Percentiles rank a stretch among this genome's conserved stretches.
These are phyloP conservation scores for Lateolabrax maculatus DNA, from an alignment of 2,797 vertebrate species.

Conservation along the genomic window DNA sequence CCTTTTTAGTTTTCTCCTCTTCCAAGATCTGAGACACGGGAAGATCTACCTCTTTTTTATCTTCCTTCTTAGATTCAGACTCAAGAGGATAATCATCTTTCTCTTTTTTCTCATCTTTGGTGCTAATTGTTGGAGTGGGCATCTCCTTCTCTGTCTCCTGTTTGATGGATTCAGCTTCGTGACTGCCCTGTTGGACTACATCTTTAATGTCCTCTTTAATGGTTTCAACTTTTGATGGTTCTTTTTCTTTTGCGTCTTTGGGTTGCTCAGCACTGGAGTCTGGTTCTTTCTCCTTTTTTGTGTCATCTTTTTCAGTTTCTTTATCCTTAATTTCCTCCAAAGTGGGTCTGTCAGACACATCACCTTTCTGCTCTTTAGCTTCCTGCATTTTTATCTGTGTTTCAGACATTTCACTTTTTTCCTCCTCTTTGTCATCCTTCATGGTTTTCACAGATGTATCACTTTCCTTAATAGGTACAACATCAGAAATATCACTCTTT, in stretches of 20 bases:
- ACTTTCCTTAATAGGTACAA: conserved; percentile 25
- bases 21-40: conserved; percentile 15
- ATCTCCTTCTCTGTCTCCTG: conserved; percentile 32
- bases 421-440: conserved; percentile 40
- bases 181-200: background rate
- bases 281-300: conserved; percentile 51
- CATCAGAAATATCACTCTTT: conserved; percentile 34
- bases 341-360: conserved; percentile 47
- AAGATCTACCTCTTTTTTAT: conserved; percentile 40
- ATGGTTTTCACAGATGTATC: conserved; percentile 32
- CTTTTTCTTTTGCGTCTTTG: conserved; percentile 29
- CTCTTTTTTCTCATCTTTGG: conserved; percentile 46
- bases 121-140: background rate
- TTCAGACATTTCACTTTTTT: conserved; percentile 32
- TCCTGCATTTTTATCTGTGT: conserved; percentile 33
- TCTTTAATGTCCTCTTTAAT: conserved; percentile 31
- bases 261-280: conserved; percentile 10
- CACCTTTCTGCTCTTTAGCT: conserved; percentile 23
- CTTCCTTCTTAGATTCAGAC: conserved; percentile 45
- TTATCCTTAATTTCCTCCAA: conserved; percentile 42
- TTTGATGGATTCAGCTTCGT: conserved; percentile 32
- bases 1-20: conserved; percentile 50
- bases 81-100: conserved; percentile 32
- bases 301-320: conserved; percentile 31
- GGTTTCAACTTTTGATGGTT: conserved; percentile 35